Percentiles rank a stretch among this genome's conserved stretches.
Evolutionary conservation across 2,888 invertebrate species (phyloP).

Genomic region (Sarcophaga variegata): DNA sequence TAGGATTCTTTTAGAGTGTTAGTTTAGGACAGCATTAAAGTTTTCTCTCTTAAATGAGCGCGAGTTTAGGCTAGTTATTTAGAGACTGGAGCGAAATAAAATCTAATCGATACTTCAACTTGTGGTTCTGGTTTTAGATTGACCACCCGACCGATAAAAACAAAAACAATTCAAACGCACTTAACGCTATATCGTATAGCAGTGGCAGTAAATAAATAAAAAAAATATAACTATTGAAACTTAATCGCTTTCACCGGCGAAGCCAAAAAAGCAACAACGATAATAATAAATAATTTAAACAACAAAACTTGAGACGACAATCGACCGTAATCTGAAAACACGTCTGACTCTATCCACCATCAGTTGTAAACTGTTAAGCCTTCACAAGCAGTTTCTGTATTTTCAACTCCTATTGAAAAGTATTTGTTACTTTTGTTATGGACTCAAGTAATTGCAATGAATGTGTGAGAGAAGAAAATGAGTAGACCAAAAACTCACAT

Average conservation of each 20-base stretch:
- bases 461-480: too few species aligned
- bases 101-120: conserved; percentile 25
- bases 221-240: conserved; percentile 10
- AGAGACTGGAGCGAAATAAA: neutral
- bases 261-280: conserved; percentile 6
- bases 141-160: conserved; percentile 43
- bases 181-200: neutral
- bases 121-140: conserved; percentile 33
- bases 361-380: conserved; percentile 51
- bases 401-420: conserved; percentile 24
- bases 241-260: conserved; percentile 53
- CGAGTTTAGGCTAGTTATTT: conserved; percentile 4
- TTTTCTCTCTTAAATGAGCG: conserved; percentile 14
- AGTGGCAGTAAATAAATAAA: neutral
- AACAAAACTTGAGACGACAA: neutral
- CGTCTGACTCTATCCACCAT: conserved; percentile 46
- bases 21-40: neutral
- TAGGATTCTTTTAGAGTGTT: neutral
- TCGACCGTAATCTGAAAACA: conserved; percentile 26
- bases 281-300: conserved; percentile 8
- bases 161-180: neutral
- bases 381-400: conserved; percentile 35
- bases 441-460: too few species aligned
- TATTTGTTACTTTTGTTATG: too few species aligned
- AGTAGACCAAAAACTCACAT: too few species aligned